phyloP scores from a whole-genome alignment of 2,797 vertebrate genomes.

The Hippocampus kuda region DNA sequence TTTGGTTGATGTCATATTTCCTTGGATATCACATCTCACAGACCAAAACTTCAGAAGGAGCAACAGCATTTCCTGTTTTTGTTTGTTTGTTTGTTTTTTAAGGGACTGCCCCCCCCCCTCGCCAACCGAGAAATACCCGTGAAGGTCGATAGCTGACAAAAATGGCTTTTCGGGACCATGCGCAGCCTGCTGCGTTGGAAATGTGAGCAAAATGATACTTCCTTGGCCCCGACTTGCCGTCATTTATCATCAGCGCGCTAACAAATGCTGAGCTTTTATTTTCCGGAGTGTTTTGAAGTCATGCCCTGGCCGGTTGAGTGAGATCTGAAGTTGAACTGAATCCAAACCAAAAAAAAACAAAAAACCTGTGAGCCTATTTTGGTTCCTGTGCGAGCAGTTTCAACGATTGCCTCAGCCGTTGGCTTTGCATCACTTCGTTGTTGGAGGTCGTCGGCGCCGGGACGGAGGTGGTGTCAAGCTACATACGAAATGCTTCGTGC shows the following conservation, averaged over 20 bases:
- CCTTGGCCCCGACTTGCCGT: conserved; percentile 6
- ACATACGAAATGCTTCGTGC: background rate
- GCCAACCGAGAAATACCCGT: conserved; percentile 33
- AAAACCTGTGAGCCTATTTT: background rate
- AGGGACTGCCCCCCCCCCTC: too few species aligned
- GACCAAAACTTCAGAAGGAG: conserved; percentile 42
- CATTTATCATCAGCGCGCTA: conserved; percentile 14
- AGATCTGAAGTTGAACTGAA: background rate
- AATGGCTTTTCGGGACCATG: conserved; percentile 44
- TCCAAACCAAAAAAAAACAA: background rate
- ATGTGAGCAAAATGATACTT: conserved; percentile 25
- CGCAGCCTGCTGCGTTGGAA: conserved; percentile 23
- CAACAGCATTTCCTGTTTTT: conserved; percentile 22
- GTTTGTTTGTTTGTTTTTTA: background rate
- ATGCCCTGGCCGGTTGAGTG: background rate
- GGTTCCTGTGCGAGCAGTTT: background rate
- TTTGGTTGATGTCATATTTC: conserved; percentile 34
- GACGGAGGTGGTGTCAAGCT: background rate
- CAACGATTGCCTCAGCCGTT: background rate
- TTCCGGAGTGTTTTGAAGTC: background rate
- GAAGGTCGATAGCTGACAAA: conserved; percentile 31
- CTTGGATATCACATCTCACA: conserved; percentile 45
- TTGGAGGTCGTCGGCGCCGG: background rate
- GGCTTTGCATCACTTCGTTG: background rate
- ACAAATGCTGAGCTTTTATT: background rate